These are phyloP conservation scores for Pampusana beccarii DNA, from an alignment of 2,113 vertebrate species.

Conservation along the genomic window DNA sequence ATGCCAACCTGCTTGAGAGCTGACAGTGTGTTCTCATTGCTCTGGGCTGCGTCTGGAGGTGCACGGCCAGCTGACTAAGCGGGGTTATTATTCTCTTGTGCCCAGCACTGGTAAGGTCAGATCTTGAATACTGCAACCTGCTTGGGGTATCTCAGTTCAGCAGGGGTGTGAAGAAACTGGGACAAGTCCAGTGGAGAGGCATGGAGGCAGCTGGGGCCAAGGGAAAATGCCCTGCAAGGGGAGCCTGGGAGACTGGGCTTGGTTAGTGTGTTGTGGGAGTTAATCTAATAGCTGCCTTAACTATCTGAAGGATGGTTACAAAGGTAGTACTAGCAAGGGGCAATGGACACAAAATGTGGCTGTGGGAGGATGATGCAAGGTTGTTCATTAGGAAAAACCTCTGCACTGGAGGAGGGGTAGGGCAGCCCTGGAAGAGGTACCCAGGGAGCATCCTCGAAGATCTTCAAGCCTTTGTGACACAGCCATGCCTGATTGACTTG, in stretches of 20 bases:
- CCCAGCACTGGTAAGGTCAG: neutral
- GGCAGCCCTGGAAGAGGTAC: neutral
- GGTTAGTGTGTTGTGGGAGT: fast-evolving
- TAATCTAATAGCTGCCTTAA: neutral
- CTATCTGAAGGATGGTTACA: neutral
- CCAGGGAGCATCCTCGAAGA: fast-evolving
- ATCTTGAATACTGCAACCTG: neutral
- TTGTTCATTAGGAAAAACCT: neutral
- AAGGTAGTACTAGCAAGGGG: neutral
- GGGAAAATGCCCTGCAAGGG: neutral
- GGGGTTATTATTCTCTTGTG: neutral
- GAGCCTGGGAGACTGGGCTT: fast-evolving
- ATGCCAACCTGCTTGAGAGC: neutral
- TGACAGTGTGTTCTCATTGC: neutral
- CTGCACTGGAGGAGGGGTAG: neutral
- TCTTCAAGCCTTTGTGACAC: neutral
- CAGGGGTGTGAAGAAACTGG: neutral
- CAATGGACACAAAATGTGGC: neutral
- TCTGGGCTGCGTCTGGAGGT: neutral
- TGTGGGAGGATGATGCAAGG: neutral
- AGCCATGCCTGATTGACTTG: neutral
- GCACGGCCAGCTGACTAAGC: neutral
- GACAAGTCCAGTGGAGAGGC: neutral
- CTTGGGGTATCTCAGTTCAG: neutral
- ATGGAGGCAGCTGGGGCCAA: fast-evolving